Evolutionary conservation across 1,140 invertebrate genomes (phyloP).

Genomic region (Cydia amplana): DNA sequence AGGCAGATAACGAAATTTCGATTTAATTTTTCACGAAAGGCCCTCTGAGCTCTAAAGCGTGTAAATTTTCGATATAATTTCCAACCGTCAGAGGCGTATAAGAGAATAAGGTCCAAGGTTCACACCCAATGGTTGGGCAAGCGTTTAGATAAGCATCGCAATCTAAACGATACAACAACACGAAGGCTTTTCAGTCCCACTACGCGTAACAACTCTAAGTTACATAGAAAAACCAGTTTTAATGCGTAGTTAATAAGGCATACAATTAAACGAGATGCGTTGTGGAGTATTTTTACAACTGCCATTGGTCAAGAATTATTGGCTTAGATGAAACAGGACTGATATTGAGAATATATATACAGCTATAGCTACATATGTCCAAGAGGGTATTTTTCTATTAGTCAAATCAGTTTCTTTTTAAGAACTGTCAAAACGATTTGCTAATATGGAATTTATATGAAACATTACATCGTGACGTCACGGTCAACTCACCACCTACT

Average conservation of each 20-base stretch:
- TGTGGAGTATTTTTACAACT: neutral
- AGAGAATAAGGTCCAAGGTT: conserved; percentile 63
- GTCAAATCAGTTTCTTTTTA: no score
- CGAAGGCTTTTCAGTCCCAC: conserved; percentile 53
- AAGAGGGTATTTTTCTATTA: no score
- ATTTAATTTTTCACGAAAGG: no score
- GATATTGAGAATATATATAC: neutral
- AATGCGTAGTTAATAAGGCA: no score
- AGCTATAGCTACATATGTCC: no score
- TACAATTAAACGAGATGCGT: neutral
- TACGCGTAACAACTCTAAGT: no score
- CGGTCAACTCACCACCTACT: no score
- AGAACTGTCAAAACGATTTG: no score
- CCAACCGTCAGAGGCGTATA: conserved; percentile 34
- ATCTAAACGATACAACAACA: conserved; percentile 64
- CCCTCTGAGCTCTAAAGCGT: conserved; percentile 12
- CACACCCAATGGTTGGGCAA: conserved; percentile 52
- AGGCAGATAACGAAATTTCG: no score
- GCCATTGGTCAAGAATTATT: conserved; percentile 16
- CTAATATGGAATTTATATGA: no score
- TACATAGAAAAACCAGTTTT: no score
- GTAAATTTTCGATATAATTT: conserved; percentile 26
- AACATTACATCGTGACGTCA: no score
- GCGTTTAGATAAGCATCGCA: conserved; percentile 70
- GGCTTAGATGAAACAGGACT: neutral